These are phyloP conservation scores for Cromileptes altivelis DNA, from an alignment of 2,113 vertebrate species.

Conservation along the genomic window DNA sequence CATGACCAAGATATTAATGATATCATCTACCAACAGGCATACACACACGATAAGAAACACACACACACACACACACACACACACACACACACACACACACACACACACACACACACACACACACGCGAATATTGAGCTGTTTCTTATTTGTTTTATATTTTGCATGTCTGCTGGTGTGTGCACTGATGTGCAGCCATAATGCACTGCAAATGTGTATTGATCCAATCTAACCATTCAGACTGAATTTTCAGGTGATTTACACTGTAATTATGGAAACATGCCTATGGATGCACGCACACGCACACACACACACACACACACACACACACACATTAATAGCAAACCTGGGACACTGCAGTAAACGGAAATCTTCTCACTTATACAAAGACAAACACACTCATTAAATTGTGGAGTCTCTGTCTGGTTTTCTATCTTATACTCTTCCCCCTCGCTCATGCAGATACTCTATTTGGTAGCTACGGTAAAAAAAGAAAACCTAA, in stretches of 20 bases:
- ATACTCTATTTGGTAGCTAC: not conserved
- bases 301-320: slow-evolving; percentile 10
- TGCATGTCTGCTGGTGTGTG: not conserved
- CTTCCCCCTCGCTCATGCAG: not conserved
- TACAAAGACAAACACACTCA: slow-evolving; percentile 1
- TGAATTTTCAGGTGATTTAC: slow-evolving; percentile 37
- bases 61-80: not conserved
- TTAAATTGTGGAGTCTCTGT: not conserved
- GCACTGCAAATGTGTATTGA: slow-evolving; percentile 20
- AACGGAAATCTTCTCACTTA: slow-evolving; percentile 17
- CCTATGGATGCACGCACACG: slow-evolving; percentile 19
- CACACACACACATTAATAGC: not conserved
- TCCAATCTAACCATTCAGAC: not conserved
- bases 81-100: not conserved
- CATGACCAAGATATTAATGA: not conserved
- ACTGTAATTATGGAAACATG: slow-evolving; percentile 42
- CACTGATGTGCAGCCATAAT: not conserved
- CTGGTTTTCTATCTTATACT: not conserved
- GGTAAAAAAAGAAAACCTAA: not conserved
- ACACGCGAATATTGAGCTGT: too few relatives aligned
- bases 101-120: not conserved
- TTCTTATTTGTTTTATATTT: not conserved
- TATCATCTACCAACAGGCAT: not conserved
- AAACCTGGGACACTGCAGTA: not conserved
- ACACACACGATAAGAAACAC: not conserved